Percentiles rank a stretch among this genome's conserved stretches.
phyloP scores from a whole-genome alignment of 2,797 vertebrate genomes.

The Synanceia verrucosa region DNA sequence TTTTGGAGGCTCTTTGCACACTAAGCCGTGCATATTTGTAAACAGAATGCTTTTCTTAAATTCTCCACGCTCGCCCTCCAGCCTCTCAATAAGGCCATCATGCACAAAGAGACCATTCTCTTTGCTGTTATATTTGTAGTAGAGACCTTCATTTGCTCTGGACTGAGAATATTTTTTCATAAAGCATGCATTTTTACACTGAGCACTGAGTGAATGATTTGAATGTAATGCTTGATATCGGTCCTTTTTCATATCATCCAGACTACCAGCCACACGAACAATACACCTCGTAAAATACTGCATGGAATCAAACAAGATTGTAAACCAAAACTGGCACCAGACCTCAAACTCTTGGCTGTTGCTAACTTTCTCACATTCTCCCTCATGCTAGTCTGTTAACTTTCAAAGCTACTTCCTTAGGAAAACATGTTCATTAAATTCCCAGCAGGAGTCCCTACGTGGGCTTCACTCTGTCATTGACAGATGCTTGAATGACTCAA shows the following conservation, averaged over 20 bases:
- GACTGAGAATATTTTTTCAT: conserved; percentile 22
- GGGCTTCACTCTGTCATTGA: conserved; percentile 67
- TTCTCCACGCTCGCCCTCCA: conserved; percentile 39
- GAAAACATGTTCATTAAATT: conserved; percentile 77
- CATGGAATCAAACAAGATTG: conserved; percentile 55
- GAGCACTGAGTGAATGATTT: conserved; percentile 1
- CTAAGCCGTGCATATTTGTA: conserved; percentile 74
- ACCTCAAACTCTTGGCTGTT: conserved; percentile 40
- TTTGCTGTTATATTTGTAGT: conserved; percentile 20
- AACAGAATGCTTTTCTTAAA: conserved; percentile 65
- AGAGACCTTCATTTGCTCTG: conserved; percentile 30
- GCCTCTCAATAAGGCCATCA: conserved; percentile 44
- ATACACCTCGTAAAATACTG: conserved; percentile 18
- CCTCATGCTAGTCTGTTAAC: conserved; percentile 54
- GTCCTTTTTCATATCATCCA: not conserved
- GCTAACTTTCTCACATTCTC: conserved; percentile 58
- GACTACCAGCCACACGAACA: conserved; percentile 41
- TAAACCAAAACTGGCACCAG: conserved; percentile 48
- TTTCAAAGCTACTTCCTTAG: conserved; percentile 50
- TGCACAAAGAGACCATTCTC: conserved; percentile 68
- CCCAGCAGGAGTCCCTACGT: conserved; percentile 62
- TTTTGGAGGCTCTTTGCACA: conserved; percentile 65
- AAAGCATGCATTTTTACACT: conserved; percentile 5
- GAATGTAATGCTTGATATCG: conserved; percentile 17
- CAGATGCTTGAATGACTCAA: conserved; percentile 74